Percentiles rank a stretch among this genome's conserved stretches.
Conservation (phyloP, 2,113 vertebrate genomes). For the Bufo bufo region DNA sequence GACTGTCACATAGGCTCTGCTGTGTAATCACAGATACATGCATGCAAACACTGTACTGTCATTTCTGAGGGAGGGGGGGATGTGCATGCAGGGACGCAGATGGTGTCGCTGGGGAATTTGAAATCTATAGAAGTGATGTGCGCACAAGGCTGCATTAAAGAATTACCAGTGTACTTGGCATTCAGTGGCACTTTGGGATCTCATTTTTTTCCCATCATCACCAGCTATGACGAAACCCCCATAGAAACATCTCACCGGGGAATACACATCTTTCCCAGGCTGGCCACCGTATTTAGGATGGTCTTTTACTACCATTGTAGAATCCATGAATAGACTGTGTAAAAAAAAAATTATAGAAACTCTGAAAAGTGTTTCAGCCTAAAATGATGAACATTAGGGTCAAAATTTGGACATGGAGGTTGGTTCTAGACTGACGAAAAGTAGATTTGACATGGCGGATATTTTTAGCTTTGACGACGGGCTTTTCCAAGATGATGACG, state of each 20-base stretch:
- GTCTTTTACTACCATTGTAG: not conserved
- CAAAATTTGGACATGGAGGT: not conserved
- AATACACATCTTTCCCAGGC: not conserved
- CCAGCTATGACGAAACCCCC: not conserved
- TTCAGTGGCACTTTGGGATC: not conserved
- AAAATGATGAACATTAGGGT: not conserved
- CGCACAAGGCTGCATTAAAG: not conserved
- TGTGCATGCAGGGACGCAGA: constrained; percentile 18
- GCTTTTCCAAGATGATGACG: not conserved
- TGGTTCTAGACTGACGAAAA: not conserved
- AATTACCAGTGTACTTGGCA: constrained; percentile 29
- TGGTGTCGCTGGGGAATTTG: constrained; percentile 25
- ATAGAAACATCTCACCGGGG: not conserved
- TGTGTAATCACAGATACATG: constrained; percentile 44
- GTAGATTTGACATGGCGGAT: not conserved
- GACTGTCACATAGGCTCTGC: constrained; percentile 1
- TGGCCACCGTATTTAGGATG: not conserved
- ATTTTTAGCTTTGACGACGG: not conserved
- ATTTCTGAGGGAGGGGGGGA: not conserved
- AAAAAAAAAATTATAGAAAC: not conserved
- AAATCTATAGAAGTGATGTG: constrained; percentile 18
- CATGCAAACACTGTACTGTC: constrained; percentile 41
- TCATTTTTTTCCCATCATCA: not conserved
- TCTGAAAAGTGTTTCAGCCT: not conserved
- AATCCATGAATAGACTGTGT: not conserved